Base-by-base conservation (phyloP, 92 coral and sea anemone species). In the Pocillopora meandrina region DNA sequence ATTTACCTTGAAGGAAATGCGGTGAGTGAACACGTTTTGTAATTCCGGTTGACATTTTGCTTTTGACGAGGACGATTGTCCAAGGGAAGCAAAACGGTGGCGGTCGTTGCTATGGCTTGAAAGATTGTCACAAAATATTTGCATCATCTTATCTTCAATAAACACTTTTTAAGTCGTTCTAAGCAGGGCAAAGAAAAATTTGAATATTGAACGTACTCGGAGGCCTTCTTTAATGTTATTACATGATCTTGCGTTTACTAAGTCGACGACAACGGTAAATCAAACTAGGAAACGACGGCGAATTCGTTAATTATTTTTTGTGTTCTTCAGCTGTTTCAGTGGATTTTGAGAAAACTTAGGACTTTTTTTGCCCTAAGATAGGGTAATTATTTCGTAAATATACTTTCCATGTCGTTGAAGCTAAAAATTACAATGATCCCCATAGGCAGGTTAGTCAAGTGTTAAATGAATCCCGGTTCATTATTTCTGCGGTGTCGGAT, bases 1-100 rank as follows among this genome's bases (percentile, higher is more conserved):
- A 92, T 93, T 59, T 93, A 77, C 87, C 61, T 88, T 60, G 97
- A 91, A 55, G 97, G 86, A 11, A 81, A 65, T 14, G 49, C 77
- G 91, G 95, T 93, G 84, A 91, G 97, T 82, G 23, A 52, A 19
- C 26, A 18, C 21, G 61, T 16, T 42, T 2, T 73, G 34, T 36
- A 49, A 16, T n/a, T 70, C 74, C 20, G 55, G 35, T 31, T 3
- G 10, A 12, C 17, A 6, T 68, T 70, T 61, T 59, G 17, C 60
- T 76, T 34, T 16, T 34, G 2, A 14, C 42, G 64, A 55, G 78
- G 15, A 52, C 56, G 68, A 15, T 76, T 55, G 56, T 55, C 8
- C 52, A 42, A 3, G 52, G 33, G 16, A 59, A 76, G 5, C 80
- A 59, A 61, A 35, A 56, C n/a, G 61, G 9, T 31, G 5, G 11